Conservation (phyloP, 2,888 invertebrate species). For the Malachius bipustulatus region DNA sequence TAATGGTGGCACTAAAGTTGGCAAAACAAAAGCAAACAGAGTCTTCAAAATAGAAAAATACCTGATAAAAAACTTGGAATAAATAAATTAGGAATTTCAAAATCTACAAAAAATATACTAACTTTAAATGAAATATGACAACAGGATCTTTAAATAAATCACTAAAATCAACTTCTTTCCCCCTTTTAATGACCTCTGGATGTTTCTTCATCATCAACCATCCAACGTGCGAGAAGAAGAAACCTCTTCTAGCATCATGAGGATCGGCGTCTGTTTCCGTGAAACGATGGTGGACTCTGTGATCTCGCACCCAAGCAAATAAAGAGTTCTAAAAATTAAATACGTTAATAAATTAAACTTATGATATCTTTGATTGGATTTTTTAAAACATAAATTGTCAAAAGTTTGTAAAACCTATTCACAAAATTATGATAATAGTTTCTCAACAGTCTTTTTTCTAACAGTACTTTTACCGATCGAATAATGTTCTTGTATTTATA, state of each 20-base stretch:
- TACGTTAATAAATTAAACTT: no score
- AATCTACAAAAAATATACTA: slow-evolving; percentile 28
- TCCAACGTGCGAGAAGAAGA: no score
- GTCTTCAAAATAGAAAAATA: slow-evolving; percentile 38
- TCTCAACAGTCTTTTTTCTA: no score
- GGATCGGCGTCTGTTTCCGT: slow-evolving; percentile 84
- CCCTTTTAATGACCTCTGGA: slow-evolving; percentile 67
- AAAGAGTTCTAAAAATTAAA: slow-evolving; percentile 77
- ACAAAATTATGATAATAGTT: no score
- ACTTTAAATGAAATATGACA: slow-evolving; percentile 66
- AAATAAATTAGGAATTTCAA: no score
- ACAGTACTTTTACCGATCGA: no score
- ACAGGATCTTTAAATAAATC: slow-evolving; percentile 76
- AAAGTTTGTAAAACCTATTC: no score
- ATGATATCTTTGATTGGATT: no score
- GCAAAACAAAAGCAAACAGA: slow-evolving; percentile 44
- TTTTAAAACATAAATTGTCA: no score
- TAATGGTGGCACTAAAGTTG: slow-evolving; percentile 45
- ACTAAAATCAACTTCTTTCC: slow-evolving; percentile 67
- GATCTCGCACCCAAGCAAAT: slow-evolving; percentile 76
- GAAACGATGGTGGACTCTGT: slow-evolving; percentile 82
- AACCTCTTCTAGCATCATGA: slow-evolving; percentile 76
- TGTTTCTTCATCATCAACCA: slow-evolving; percentile 88
- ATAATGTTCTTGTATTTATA: no score
- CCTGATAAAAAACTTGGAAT: slow-evolving; percentile 33